Evolutionary conservation across 1,140 invertebrate genomes (phyloP), one percentile per base, ranked within the genome.

Genomic region (Drosophila ironensis): DNA sequence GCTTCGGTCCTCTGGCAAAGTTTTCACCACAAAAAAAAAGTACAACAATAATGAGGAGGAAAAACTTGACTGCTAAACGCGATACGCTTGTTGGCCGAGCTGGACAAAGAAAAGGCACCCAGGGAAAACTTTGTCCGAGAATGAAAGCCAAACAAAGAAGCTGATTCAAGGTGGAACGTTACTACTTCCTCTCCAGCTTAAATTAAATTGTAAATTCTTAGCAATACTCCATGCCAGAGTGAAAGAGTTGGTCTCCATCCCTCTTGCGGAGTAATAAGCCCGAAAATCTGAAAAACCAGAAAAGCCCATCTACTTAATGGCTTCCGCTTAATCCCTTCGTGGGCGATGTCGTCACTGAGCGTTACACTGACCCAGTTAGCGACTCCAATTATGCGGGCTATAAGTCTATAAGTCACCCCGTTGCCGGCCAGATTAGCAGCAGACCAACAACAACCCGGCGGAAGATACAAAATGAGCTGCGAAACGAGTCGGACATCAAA

Each of bases 401-500:
- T n/a, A n/a, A n/a, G 16, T 53, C 7, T 60, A n/a, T 14, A 25
- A 27, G 11, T 59, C 41, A 27, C 28, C 56, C 22, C 30, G n/a
- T 38, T 63, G 53, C 28, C 19, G 24, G 1, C 59, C n/a, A n/a
- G 54, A 63, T 63, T 61, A 61, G 14, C 12, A 69, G 37, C 40
- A 64, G 28, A 41, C 38, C 28, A 40, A 24, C 40, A n/a, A 22
- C n/a, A 48, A 20, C 14, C 14, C 33, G 6, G 12, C 33, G 2
- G 12, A 42, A 14, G 28, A 47, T 60, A 38, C 48, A 61, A 53
- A 86, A 84, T 84, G 80, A 84, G 70, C 70, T 84, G 70, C 64
- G 72, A 76, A 82, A 82, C 44, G 77, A 56, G 63, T 27, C 59
- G 28, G 41, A 24, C 22, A 40, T 37, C 12, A 3, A 7, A 40